Base-by-base conservation (phyloP, 2,888 invertebrate species). In the Ellobium chinense region DNA sequence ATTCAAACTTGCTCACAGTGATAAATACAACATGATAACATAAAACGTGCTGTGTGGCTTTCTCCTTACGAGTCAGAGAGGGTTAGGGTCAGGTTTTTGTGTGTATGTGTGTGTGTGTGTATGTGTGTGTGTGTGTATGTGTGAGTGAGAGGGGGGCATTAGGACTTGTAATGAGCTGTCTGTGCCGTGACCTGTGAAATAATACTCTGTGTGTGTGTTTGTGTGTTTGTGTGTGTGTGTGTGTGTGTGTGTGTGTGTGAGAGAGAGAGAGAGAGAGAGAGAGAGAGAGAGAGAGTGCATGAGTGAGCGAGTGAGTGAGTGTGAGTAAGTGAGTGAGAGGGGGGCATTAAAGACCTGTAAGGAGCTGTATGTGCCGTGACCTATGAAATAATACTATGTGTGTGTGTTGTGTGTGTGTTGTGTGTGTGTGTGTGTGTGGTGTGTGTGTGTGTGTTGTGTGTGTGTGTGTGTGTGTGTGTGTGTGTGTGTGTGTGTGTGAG, bases 241-340 rank as follows among this genome's bases (percentile, higher is more conserved):
- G 72, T 34, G 72, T 72, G 72, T 56, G 72, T 72, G 58, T 31
- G 72, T 72, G 58, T 56, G 58, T 58, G 72, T 72, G 34, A 46
- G 46, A 46, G 46, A 46, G 46, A 46, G 46, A 46, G 46, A 46
- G 46, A 46, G 46, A 46, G 18, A 46, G 46, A 18, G 46, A 46
- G 46, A 46, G 46, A 46, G 46, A 27, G 54, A 39, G 69, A 24
- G 66, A 36, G 37, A 46, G 46, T 12, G 46, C 7, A 18, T 12
- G 46, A 18, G 7, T 12, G 46, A 46, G 7, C 9, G 46, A 46
- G 46, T 12, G 46, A 46, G 18, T 18, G 46, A 46, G 46, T 18
- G 46, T 46, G 46, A 46, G 14, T 31, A 18, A 34, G 46, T 12
- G 46, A 46, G 46, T 7, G 46, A 46, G 46, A 46, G 46, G 18